Evolutionary conservation across 2,797 vertebrate species (phyloP), one percentile per base, ranked within the genome.

Genomic region (Morelia viridis): DNA sequence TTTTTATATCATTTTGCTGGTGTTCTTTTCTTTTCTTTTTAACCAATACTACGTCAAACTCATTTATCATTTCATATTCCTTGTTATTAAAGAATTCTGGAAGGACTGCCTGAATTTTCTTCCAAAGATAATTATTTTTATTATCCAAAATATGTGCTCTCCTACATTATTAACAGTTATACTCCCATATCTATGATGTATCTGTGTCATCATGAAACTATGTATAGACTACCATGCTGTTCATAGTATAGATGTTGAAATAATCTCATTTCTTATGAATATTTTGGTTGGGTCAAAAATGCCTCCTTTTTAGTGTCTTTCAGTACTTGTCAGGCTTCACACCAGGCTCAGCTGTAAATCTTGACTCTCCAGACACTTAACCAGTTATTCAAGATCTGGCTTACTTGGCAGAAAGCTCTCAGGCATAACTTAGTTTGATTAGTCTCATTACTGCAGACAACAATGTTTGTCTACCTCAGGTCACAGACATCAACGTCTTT

Each of bases 51-150:
- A 24, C 87, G 62, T 80, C 65, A 11, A 83, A 80, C 31, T 64
- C 85, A 92, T 90, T 92, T 83, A 92, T 46, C 65, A 87, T 90
- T 64, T 22, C n/a, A 85, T 62, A 87, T 57, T 87, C 35, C 56
- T 89, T 90, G 19, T 90, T 92, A 87, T 83, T 83, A 41, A 87
- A 11, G 17, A 83, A 90, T 64, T 62, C 46, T 61, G 24, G 19
- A 57, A 80, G 76, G 64, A 62, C 5, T 76, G 1, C 53, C 61
- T 41, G 61, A 90, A 80, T 28, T 61, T 76, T 87, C 5, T 57
- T 56, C 41, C 41, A 80, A 64, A 83, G 17, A 35, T 62, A 90
- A 41, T 15, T 31, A 35, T 68, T 90, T 92, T 5, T 12, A 62
- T 86, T 86, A 58, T 80, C 64, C 41, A 35, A 28, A 6, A 87